Conservation (phyloP, 2,797 vertebrate species). For the Phrynocephalus guinanensis region DNA sequence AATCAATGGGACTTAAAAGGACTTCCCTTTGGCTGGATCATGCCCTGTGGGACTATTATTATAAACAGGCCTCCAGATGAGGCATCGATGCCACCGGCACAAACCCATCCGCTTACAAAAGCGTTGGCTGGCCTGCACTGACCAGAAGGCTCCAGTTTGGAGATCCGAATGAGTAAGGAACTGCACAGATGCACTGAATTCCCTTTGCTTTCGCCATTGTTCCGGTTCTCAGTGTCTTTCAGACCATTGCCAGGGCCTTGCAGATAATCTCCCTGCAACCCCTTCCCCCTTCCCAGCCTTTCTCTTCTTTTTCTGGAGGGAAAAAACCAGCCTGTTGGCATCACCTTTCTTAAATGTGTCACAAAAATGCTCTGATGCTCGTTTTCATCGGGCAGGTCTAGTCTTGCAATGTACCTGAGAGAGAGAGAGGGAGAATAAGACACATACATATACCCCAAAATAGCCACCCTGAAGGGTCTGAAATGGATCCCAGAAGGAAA, state of each 20-base stretch:
- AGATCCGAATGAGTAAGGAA: not conserved
- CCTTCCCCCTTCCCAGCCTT: too few species aligned
- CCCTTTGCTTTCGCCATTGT: not conserved
- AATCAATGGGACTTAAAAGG: constrained; percentile 4
- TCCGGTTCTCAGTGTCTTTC: not conserved
- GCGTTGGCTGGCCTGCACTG: not conserved
- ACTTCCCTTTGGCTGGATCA: not conserved
- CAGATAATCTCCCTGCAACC: not conserved
- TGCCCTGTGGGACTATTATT: not conserved
- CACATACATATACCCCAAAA: too few species aligned
- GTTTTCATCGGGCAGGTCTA: too few species aligned
- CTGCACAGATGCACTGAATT: not conserved
- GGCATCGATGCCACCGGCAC: not conserved
- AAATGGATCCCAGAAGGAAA: not conserved
- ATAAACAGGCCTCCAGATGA: not conserved
- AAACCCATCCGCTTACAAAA: not conserved
- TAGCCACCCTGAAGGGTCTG: too few species aligned
- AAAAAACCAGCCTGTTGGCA: not conserved
- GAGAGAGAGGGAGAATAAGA: too few species aligned
- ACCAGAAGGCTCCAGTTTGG: not conserved
- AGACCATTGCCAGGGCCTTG: not conserved
- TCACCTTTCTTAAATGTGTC: not conserved
- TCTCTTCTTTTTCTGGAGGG: not conserved
- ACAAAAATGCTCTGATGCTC: too few species aligned
- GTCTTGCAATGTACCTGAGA: too few species aligned